Evolutionary conservation across 2,797 vertebrate species (phyloP).

Genomic region (Eurystomus glaucurus): DNA sequence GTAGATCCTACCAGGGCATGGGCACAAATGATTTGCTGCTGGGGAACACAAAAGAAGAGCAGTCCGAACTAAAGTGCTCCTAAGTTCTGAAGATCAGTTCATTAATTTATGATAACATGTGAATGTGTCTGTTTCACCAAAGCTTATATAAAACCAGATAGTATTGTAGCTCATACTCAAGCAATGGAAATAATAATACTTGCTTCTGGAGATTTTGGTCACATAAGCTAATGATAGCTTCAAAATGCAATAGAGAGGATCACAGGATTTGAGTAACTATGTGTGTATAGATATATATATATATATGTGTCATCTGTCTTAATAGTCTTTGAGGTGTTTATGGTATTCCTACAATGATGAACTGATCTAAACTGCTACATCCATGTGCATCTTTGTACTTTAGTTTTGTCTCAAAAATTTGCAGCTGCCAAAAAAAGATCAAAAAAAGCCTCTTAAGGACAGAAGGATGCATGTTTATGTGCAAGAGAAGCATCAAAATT

Average conservation of each 20-base stretch:
- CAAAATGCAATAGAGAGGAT: not conserved
- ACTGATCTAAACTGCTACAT: not conserved
- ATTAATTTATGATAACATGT: conserved; percentile 51
- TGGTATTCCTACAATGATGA: not conserved
- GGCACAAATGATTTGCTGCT: not conserved
- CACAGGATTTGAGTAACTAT: not conserved
- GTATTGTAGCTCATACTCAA: not conserved
- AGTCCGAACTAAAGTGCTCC: not conserved
- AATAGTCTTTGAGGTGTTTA: not conserved
- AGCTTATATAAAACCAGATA: not conserved
- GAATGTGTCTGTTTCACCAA: not conserved
- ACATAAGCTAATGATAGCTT: not conserved
- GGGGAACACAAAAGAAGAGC: not conserved
- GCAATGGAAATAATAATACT: not conserved
- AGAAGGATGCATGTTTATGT: not conserved
- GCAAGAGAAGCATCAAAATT: not conserved
- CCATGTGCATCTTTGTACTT: not conserved
- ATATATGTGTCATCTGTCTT: not conserved
- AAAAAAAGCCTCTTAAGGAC: not conserved
- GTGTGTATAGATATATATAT: not conserved
- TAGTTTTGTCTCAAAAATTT: not conserved
- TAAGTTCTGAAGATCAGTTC: not conserved
- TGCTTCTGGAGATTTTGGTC: not conserved
- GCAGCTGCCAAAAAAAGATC: not conserved
- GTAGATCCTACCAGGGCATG: not conserved